Percentiles rank a stretch among this genome's conserved stretches.
phyloP scores from a whole-genome alignment of 2,113 vertebrate genomes.

The Plecotus auritus region DNA sequence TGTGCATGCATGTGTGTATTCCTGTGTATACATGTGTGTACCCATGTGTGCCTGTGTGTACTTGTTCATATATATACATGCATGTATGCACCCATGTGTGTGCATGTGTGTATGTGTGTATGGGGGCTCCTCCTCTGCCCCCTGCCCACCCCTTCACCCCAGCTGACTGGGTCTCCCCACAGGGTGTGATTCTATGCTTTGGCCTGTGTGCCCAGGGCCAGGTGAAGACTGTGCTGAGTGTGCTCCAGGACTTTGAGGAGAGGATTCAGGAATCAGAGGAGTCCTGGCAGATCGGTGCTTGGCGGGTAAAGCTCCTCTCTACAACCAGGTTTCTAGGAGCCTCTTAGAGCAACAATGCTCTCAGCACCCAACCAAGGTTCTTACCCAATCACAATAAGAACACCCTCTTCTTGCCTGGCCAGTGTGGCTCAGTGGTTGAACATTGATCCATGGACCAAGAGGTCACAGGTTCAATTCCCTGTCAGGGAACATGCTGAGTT shows the following conservation, averaged over 20 bases:
- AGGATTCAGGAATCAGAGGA: conserved; percentile 65
- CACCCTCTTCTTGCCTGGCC: too few relatives aligned
- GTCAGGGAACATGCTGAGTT: too few relatives aligned
- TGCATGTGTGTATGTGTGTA: neutral
- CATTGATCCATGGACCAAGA: too few relatives aligned
- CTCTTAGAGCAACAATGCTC: accelerated
- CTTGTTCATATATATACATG: too few relatives aligned
- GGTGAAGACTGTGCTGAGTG: conserved; percentile 49
- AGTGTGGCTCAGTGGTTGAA: too few relatives aligned
- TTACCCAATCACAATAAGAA: neutral
- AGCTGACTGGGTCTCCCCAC: neutral
- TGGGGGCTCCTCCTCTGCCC: too few relatives aligned
- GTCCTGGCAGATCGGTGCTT: conserved; percentile 68
- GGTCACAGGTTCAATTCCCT: too few relatives aligned
- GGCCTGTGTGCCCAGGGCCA: conserved; percentile 67
- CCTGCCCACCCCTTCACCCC: neutral
- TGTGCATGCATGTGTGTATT: neutral
- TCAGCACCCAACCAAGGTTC: too few relatives aligned
- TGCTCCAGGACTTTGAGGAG: conserved; percentile 67
- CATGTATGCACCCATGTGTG: neutral
- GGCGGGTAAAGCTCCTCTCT: conserved; percentile 24
- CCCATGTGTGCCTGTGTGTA: neutral
- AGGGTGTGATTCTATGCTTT: conserved; percentile 65
- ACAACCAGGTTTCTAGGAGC: accelerated
- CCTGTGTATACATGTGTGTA: accelerated